A percentile compares a stretch with the other conserved stretches of the same genome.
phyloP scores from a whole-genome alignment of 2,888 invertebrate genomes.

The Apantesis nais region DNA sequence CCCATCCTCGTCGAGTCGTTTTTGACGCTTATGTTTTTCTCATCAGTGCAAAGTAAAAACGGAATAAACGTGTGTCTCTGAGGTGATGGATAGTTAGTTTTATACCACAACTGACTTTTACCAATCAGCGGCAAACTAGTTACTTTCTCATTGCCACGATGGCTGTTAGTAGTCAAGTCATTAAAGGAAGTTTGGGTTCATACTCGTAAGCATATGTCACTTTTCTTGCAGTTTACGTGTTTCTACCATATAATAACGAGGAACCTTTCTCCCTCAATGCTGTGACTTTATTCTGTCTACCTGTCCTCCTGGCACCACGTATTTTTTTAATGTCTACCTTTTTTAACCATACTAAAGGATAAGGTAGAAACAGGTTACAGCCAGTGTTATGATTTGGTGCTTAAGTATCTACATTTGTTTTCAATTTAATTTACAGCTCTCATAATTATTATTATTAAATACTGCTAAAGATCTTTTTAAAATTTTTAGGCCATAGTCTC shows the following conservation, averaged over 20 bases:
- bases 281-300: too few relatives aligned
- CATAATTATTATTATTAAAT: background rate
- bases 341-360: background rate
- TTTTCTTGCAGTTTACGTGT: background rate
- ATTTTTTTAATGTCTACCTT: background rate
- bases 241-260: background rate
- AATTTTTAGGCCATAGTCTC: background rate
- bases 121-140: background rate
- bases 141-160: background rate
- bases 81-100: background rate
- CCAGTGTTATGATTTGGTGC: background rate
- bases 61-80: too few relatives aligned
- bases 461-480: background rate
- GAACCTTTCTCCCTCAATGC: background rate
- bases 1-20: slow-evolving; percentile 88
- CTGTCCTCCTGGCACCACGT: too few relatives aligned
- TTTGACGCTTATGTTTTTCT: background rate
- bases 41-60: too few relatives aligned
- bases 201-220: too few relatives aligned
- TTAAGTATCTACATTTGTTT: background rate
- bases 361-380: background rate
- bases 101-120: background rate
- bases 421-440: background rate
- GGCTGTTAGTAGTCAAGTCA: background rate
- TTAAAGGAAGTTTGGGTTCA: background rate